A percentile compares a stretch with the other conserved stretches of the same genome.
Evolutionary conservation across 1,140 invertebrate species (phyloP).

Genomic region (Megalopta genalis): DNA sequence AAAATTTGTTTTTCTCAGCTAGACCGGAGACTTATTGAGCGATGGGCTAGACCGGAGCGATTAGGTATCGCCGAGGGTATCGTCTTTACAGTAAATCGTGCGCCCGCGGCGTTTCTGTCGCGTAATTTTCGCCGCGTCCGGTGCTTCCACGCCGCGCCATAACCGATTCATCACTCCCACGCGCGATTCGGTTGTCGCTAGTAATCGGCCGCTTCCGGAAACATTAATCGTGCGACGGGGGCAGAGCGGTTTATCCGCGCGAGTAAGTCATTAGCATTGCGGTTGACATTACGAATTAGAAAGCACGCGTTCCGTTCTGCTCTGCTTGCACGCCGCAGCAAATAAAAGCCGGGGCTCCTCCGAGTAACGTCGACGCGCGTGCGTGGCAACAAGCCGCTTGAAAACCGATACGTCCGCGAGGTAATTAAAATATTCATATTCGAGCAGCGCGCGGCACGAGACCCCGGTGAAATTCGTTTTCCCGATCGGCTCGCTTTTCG

Average conservation of each 20-base stretch:
- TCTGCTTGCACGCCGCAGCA: conserved; percentile 40
- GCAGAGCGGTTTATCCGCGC: conserved; percentile 37
- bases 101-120: neutral
- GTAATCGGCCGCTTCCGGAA: conserved; percentile 59
- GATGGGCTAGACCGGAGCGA: too few species aligned
- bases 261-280: conserved; percentile 65
- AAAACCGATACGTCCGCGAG: conserved; percentile 24
- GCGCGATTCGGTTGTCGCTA: conserved; percentile 35
- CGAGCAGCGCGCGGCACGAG: neutral
- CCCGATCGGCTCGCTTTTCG: neutral
- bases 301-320: conserved; percentile 64
- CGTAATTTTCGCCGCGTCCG: conserved; percentile 39
- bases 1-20: too few species aligned
- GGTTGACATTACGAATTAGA: conserved; percentile 64
- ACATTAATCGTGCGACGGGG: conserved; percentile 56
- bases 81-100: neutral
- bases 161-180: conserved; percentile 53
- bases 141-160: conserved; percentile 10
- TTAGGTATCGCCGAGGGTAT: too few species aligned
- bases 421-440: conserved; percentile 56
- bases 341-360: conserved; percentile 42
- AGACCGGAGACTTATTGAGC: too few species aligned
- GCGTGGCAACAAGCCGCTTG: neutral
- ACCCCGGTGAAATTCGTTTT: neutral
- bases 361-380: neutral